Conservation (phyloP, 2,113 vertebrate genomes). For the Phaethon lepturus region DNA sequence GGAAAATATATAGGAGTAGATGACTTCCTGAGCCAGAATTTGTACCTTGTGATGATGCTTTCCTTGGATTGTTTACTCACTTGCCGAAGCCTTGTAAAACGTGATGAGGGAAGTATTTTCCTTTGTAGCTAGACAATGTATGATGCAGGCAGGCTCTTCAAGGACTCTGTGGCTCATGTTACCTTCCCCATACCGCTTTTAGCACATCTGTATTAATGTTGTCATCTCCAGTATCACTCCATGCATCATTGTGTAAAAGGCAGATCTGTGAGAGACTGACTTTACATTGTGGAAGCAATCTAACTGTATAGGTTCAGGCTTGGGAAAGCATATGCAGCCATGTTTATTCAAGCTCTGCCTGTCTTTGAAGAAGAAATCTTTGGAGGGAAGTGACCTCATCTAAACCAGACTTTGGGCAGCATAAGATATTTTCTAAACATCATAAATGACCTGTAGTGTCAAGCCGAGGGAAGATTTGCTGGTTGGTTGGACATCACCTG, state of each 20-base stretch:
- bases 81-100: neutral
- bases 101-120: neutral
- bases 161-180: rapidly evolving
- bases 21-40: neutral
- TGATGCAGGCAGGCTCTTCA: neutral
- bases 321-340: neutral
- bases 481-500: neutral
- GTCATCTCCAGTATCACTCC: neutral
- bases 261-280: neutral
- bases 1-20: neutral
- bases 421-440: neutral
- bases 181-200: neutral
- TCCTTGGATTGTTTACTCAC: neutral
- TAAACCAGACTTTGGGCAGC: neutral
- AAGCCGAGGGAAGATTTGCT: neutral
- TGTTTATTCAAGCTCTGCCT: neutral
- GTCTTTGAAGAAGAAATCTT: neutral
- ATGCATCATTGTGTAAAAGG: neutral
- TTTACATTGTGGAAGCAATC: neutral
- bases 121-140: neutral
- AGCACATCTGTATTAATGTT: neutral
- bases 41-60: neutral
- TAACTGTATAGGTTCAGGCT: neutral
- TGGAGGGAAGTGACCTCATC: neutral
- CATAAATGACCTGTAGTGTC: neutral